phyloP scores from a whole-genome alignment of 2,797 vertebrate species.

The Gorsachius magnificus region DNA sequence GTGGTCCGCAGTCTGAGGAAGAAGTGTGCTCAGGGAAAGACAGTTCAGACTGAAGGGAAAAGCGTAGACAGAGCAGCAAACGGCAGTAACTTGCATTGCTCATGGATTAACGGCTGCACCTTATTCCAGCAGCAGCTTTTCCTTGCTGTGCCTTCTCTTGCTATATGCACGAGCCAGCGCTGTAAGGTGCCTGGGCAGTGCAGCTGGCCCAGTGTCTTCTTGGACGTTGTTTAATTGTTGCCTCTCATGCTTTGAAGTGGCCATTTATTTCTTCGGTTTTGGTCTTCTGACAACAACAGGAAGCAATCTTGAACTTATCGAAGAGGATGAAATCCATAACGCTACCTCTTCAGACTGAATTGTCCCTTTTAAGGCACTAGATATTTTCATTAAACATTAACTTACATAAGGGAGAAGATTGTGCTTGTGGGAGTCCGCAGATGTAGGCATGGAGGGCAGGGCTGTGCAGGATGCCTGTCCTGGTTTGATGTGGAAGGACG shows the following conservation, averaged over 20 bases:
- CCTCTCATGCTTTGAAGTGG: not conserved
- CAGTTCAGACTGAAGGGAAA: not conserved
- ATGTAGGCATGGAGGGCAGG: not conserved
- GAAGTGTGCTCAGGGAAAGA: not conserved
- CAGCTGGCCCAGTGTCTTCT: not conserved
- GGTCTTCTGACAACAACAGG: not conserved
- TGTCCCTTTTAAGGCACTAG: not conserved
- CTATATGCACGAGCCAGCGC: not conserved
- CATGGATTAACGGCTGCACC: accelerated
- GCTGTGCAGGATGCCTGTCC: not conserved
- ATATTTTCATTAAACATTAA: not conserved
- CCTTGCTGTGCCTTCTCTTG: not conserved
- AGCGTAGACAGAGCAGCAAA: not conserved
- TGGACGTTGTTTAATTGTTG: not conserved
- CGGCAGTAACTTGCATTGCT: not conserved
- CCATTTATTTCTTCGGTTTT: not conserved
- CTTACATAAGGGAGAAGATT: not conserved
- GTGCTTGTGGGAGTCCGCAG: not conserved
- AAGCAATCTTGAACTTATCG: not conserved
- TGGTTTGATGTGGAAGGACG: not conserved
- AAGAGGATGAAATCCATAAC: not conserved
- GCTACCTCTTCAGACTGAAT: not conserved
- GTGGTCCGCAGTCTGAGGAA: not conserved
- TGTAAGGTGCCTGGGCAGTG: not conserved
- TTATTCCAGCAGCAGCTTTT: not conserved